Conservation (phyloP, 2,797 vertebrate genomes). For the Toxotes lorentzi region DNA sequence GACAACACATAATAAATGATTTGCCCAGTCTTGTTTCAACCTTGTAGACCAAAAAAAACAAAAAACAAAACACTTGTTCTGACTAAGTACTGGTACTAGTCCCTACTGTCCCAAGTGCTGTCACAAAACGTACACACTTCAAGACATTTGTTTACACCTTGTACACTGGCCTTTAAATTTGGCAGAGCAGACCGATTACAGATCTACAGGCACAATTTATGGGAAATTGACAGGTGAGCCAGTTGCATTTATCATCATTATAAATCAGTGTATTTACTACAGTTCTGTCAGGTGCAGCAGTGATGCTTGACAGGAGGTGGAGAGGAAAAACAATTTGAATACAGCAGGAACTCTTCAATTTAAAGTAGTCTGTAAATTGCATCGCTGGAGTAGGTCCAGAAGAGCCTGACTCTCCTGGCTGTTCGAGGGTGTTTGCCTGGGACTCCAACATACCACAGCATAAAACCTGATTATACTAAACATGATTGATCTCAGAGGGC, state of each 20-base stretch:
- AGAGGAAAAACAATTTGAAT: not conserved
- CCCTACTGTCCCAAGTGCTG: not conserved
- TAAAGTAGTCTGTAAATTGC: not conserved
- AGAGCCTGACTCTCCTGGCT: not conserved
- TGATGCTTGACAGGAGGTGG: conserved; percentile 1
- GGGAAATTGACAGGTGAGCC: not conserved
- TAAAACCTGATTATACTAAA: not conserved
- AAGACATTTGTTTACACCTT: not conserved
- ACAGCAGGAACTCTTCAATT: not conserved
- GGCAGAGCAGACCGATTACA: not conserved
- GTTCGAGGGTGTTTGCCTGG: not conserved
- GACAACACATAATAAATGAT: not conserved
- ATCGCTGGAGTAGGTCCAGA: not conserved
- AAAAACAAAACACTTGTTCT: not conserved
- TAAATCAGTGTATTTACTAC: not conserved
- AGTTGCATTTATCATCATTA: conserved; percentile 15
- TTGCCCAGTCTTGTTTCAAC: not conserved
- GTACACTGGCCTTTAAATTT: not conserved
- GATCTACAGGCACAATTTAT: not conserved
- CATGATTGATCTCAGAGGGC: not conserved
- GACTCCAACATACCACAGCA: not conserved
- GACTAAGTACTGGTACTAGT: not conserved
- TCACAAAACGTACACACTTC: not conserved
- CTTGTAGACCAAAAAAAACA: not conserved
- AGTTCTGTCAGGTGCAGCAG: not conserved